phyloP scores from a whole-genome alignment of 2,113 vertebrate species.

The Corvus cornix region DNA sequence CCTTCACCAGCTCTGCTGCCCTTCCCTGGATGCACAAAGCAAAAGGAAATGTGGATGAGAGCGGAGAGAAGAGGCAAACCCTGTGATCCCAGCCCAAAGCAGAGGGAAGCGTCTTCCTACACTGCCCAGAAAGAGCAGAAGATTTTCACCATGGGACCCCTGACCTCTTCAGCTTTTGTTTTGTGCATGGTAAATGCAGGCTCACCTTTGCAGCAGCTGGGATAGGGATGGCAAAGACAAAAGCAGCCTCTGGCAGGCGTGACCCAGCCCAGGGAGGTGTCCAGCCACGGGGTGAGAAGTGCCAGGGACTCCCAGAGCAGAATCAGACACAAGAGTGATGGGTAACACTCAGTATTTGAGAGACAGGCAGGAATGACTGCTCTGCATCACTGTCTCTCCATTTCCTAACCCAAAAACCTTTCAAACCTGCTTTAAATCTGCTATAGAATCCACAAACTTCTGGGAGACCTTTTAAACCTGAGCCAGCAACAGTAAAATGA shows the following conservation, averaged over 20 bases:
- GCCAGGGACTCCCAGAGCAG: background rate
- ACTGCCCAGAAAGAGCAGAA: background rate
- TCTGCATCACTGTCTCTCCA: background rate
- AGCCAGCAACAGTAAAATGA: background rate
- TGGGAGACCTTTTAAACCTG: background rate
- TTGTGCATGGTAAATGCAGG: rapidly evolving
- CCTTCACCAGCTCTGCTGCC: background rate
- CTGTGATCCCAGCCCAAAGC: background rate
- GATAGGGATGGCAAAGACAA: background rate
- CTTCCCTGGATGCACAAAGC: background rate
- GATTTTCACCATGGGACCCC: rapidly evolving
- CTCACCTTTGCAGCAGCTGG: background rate
- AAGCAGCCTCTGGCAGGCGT: background rate
- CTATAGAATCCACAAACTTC: background rate
- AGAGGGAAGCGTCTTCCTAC: background rate
- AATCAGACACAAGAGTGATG: rapidly evolving
- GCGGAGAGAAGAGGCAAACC: background rate
- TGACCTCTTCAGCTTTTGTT: background rate
- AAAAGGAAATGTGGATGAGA: background rate
- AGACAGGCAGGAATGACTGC: background rate
- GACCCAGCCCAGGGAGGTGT: background rate
- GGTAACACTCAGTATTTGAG: rapidly evolving
- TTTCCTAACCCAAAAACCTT: background rate
- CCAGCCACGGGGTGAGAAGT: background rate
- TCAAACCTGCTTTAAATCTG: background rate